Percentiles rank a stretch among this genome's conserved stretches.
These are phyloP conservation scores for Helostoma temminkii DNA, from an alignment of 2,797 vertebrate genomes.

Conservation along the genomic window DNA sequence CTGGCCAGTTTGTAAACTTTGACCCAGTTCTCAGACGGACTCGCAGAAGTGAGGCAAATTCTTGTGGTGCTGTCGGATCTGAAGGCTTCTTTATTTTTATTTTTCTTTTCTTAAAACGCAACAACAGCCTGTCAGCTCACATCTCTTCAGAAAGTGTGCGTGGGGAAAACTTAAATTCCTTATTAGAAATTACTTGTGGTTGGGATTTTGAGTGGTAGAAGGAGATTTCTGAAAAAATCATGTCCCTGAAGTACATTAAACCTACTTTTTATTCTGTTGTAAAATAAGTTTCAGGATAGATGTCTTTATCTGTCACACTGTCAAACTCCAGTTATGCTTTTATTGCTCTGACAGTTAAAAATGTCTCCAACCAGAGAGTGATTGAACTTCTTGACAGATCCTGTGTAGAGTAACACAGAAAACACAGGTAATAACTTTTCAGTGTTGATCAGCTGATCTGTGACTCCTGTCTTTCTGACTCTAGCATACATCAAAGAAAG, in stretches of 20 bases:
- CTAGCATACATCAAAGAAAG: not conserved
- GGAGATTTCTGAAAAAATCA: conserved; percentile 1
- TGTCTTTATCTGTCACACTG: conserved; percentile 12
- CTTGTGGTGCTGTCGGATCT: conserved; percentile 10
- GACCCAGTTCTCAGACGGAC: conserved; percentile 58
- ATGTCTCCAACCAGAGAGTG: conserved; percentile 12
- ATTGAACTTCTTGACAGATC: conserved; percentile 10
- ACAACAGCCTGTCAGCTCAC: not conserved
- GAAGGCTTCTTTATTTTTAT: not conserved
- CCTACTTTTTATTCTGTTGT: not conserved
- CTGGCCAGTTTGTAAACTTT: conserved; percentile 67
- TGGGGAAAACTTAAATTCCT: not conserved
- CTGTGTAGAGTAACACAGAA: not conserved
- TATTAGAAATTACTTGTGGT: not conserved
- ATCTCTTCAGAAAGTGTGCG: not conserved
- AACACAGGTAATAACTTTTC: conserved; percentile 16
- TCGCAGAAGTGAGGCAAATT: conserved; percentile 17
- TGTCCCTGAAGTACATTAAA: not conserved
- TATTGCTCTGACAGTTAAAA: conserved; percentile 14
- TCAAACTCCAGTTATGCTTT: conserved; percentile 29
- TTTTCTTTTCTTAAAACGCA: not conserved
- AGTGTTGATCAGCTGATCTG: conserved; percentile 25
- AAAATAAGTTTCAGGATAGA: not conserved
- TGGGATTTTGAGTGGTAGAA: not conserved
- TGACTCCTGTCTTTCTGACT: not conserved